Evolutionary conservation across 1,140 invertebrate genomes (phyloP).

Genomic region (Ceratina australensis): DNA sequence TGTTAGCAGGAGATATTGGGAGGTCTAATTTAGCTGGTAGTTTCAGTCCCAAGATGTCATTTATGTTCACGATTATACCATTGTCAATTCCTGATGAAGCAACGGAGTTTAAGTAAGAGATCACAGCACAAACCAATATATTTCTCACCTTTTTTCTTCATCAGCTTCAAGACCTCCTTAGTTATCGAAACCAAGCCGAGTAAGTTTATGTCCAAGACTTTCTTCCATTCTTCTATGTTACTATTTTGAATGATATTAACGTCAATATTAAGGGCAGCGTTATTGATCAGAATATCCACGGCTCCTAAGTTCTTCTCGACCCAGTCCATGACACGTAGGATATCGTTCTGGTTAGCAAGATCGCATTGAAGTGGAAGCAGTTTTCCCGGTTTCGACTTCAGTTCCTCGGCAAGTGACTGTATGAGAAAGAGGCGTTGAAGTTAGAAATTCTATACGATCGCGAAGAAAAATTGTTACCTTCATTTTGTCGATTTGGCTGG

Average conservation of each 20-base stretch:
- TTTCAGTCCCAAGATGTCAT: constrained; percentile 72
- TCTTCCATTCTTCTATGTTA: constrained; percentile 77
- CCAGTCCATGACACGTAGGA: constrained; percentile 82
- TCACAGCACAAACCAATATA: too few species aligned
- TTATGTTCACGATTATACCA: constrained; percentile 82
- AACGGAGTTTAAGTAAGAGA: background rate
- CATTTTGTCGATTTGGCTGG: constrained; percentile 71
- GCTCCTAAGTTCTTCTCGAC: constrained; percentile 81
- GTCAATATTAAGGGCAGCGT: constrained; percentile 78
- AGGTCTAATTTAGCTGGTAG: constrained; percentile 15
- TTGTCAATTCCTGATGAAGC: constrained; percentile 40
- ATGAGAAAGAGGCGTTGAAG: background rate
- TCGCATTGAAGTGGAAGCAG: constrained; percentile 81
- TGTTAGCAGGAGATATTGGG: constrained; percentile 76
- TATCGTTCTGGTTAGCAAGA: constrained; percentile 82
- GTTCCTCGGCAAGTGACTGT: constrained; percentile 48
- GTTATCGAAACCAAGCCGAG: constrained; percentile 84
- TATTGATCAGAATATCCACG: constrained; percentile 85
- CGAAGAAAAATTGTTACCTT: constrained; percentile 32
- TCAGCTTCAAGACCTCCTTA: constrained; percentile 83
- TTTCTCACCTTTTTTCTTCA: constrained; percentile 80
- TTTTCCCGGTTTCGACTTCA: constrained; percentile 50
- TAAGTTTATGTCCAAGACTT: constrained; percentile 85
- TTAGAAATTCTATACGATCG: too few species aligned
- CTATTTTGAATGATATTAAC: constrained; percentile 65